A percentile compares a stretch with the other conserved stretches of the same genome.
Evolutionary conservation across 2,113 vertebrate species (phyloP).

Genomic region (Notarius quadriscutis): DNA sequence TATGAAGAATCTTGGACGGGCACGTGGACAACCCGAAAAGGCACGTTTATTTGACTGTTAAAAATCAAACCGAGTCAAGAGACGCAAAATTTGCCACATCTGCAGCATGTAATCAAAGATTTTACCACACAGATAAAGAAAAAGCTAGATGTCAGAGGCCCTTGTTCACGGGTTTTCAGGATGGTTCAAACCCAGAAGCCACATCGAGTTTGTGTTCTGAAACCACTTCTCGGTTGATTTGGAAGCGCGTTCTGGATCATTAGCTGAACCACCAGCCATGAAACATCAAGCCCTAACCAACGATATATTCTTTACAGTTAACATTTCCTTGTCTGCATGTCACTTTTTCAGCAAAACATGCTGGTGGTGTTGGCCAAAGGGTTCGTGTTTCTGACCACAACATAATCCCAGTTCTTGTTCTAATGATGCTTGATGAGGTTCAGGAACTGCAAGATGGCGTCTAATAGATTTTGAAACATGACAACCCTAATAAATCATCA

Average conservation of each 20-base stretch:
- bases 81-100: neutral
- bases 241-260: neutral
- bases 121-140: neutral
- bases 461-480: neutral
- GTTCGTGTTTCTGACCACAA: neutral
- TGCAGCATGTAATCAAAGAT: neutral
- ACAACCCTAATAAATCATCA: neutral
- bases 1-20: neutral
- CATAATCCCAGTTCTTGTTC: neutral
- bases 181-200: neutral
- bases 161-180: neutral
- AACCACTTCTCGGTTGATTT: neutral
- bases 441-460: neutral
- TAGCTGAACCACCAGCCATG: neutral
- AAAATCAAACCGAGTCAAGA: neutral
- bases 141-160: neutral
- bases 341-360: neutral
- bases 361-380: neutral
- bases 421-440: neutral
- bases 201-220: neutral
- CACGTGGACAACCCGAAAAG: neutral
- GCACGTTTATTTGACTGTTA: neutral
- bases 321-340: neutral
- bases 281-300: neutral
- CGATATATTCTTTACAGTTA: neutral